phyloP scores from a whole-genome alignment of 1,140 invertebrate genomes.

The Halictus rubicundus region DNA sequence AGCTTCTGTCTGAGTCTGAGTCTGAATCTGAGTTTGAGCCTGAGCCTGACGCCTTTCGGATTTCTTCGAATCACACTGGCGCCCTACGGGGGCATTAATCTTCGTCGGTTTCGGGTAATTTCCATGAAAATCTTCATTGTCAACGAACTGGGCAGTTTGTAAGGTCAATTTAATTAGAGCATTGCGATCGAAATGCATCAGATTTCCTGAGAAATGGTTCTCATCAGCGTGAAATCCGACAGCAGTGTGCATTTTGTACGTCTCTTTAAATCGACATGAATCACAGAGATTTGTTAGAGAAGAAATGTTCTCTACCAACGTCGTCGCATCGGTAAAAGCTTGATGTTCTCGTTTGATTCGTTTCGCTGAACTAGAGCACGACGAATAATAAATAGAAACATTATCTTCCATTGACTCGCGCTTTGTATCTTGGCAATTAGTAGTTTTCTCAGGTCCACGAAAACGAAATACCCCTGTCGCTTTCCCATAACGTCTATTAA shows the following conservation, averaged over 20 bases:
- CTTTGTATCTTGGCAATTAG: slow-evolving; percentile 15
- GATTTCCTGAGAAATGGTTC: slow-evolving; percentile 5
- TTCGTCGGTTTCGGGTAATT: neutral
- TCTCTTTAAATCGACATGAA: slow-evolving; percentile 17
- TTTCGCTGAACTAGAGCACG: slow-evolving; percentile 37
- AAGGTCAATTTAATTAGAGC: slow-evolving; percentile 2
- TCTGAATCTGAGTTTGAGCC: too few species aligned
- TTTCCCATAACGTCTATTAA: neutral
- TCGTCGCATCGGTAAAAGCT: neutral
- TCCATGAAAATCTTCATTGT: neutral
- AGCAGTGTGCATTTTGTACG: slow-evolving; percentile 19
- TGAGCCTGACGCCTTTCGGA: neutral
- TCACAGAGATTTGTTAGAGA: slow-evolving; percentile 14
- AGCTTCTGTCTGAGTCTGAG: too few species aligned
- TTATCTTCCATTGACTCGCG: slow-evolving; percentile 23
- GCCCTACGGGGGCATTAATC: neutral
- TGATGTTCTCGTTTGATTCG: slow-evolving; percentile 8
- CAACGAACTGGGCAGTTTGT: slow-evolving; percentile 29
- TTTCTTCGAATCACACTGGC: neutral
- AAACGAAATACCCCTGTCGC: neutral
- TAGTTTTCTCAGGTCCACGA: neutral
- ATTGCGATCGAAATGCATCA: slow-evolving; percentile 21
- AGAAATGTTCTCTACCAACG: neutral
- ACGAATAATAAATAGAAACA: slow-evolving; percentile 6
- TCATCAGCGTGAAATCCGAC: slow-evolving; percentile 15